Evolutionary conservation across 2,797 vertebrate genomes (phyloP).

Genomic region (Danio aesculapii): DNA sequence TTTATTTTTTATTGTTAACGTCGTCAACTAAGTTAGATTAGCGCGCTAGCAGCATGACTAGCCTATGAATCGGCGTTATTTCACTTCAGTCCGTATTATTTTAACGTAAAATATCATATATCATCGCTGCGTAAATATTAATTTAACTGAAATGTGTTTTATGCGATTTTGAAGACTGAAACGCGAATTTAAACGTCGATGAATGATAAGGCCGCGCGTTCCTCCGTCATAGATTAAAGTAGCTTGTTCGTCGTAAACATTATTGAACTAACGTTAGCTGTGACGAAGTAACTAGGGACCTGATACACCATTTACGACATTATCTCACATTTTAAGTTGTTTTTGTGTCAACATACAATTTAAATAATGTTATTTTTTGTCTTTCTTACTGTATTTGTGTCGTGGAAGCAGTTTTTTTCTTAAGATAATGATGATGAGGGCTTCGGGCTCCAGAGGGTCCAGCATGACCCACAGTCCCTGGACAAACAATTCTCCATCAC

Average conservation of each 20-base stretch:
- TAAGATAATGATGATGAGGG: slow-evolving; percentile 7
- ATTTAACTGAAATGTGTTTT: background rate
- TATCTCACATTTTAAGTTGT: background rate
- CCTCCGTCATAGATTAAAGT: background rate
- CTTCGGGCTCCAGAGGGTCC: slow-evolving; percentile 65
- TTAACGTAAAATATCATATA: background rate
- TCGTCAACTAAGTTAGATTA: background rate
- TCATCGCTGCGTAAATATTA: background rate
- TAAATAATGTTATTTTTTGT: background rate
- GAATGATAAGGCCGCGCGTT: background rate
- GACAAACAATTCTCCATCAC: slow-evolving; percentile 55
- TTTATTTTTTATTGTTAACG: background rate
- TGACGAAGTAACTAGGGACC: background rate
- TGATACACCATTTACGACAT: too few species aligned
- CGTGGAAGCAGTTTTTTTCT: slow-evolving; percentile 33
- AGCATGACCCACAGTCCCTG: slow-evolving; percentile 65
- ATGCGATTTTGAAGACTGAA: background rate
- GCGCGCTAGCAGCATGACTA: slow-evolving; percentile 4
- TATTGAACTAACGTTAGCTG: too few species aligned
- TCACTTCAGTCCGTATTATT: background rate
- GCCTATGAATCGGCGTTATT: background rate
- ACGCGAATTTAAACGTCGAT: background rate
- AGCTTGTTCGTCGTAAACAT: background rate
- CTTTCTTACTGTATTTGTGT: background rate
- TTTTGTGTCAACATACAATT: background rate